Evolutionary conservation across 2,888 invertebrate genomes (phyloP), one percentile per base, ranked within the genome.

Genomic region (Perithous albicinctus): DNA sequence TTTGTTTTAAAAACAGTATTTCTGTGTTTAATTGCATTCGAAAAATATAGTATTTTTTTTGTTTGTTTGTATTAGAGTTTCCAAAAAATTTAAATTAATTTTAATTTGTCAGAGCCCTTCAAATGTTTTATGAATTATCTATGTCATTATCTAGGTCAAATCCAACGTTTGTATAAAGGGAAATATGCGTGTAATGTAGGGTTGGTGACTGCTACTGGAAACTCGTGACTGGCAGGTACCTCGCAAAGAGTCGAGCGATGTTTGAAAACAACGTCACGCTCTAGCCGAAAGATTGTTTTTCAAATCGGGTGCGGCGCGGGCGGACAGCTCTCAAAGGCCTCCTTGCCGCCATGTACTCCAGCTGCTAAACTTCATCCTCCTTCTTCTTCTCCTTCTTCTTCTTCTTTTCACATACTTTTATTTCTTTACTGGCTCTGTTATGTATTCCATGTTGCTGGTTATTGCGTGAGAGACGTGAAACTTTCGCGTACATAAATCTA

Each of bases 261-360:
- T 85, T 85, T 85, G 84, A 83, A 84, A 84, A 85, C 84, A 85
- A 84, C 82, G 85, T 85, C 85, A 84, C 76, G 73, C 80, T 78
- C 54, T 56, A 48, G 77, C 43, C 82, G 80, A 82, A 83, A 84
- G 82, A 84, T 83, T 84, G 79, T 84, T 85, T 85, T 85, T 85
- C 82, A 82, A 85, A 84, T 83, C 77, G 41, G 56, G 38, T 38
- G 73, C 12, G 48, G 63, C 32, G 66, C 75, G 80, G 77, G 73
- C 77, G 73, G 73, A 76, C 80, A 80, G 77, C 72, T 76, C 75
- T 82, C 82, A 82, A 82, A 82, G 82, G 82, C 79, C 67, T 73
- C 67, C 41, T 20, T 43, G 61, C 77, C 59, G 59, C 70, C 46
- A 32, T 26, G 15, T 66, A 72, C 75, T 76, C 82, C 82, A 82